Base-by-base conservation (phyloP, 2,797 vertebrate species). In the Mycteria americana region DNA sequence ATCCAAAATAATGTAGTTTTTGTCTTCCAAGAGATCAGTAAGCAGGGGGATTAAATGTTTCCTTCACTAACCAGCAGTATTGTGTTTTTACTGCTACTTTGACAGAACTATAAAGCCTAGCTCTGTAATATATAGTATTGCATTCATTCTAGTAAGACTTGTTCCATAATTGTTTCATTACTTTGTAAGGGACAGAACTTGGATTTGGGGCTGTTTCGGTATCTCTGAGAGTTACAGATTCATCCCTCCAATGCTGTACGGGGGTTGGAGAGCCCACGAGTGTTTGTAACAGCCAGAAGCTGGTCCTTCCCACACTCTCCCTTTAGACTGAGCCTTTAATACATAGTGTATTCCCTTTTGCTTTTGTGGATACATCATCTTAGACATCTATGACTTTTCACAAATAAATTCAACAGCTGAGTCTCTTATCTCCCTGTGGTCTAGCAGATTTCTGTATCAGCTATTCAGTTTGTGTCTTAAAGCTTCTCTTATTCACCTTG, bases 191-290 rank as follows among this genome's bases (percentile, higher is more conserved):
- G n/a, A 35, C 17, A 41, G 43, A 67, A 59, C 19, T 30, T 84
- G 24, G 13, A 84, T 78, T 50, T 86, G 39, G 27, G 25, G 12
- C 25, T 56, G 21, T 72, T 94, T 81, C 30, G 1, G 0, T 35
- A 51, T 41, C 27, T 65, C 41, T 76, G 33, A 35, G 37, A 50
- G 21, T 27, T 67, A 41, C 16, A 78, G 56, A 56, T 88, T 88
- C 22, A 57, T 7, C 4, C 3, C 7, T 85, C 30, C 45, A 51
- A 30, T 7, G 17, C 3, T 37, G 4, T 33, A 6, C 0, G 4
- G 54, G 28, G 30, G 18, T 25, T 81, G 57, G n/a, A 67, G 54
- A 65, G 22, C 18, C 22, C 24, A 30, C 1, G 13, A 22, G 8
- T 17, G 10, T 48, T 56, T 70, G 4, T 60, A 53, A 46, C 10